A percentile compares a stretch with the other conserved stretches of the same genome.
Evolutionary conservation across 2,888 invertebrate species (phyloP).

Genomic region (Cephus pulcher): DNA sequence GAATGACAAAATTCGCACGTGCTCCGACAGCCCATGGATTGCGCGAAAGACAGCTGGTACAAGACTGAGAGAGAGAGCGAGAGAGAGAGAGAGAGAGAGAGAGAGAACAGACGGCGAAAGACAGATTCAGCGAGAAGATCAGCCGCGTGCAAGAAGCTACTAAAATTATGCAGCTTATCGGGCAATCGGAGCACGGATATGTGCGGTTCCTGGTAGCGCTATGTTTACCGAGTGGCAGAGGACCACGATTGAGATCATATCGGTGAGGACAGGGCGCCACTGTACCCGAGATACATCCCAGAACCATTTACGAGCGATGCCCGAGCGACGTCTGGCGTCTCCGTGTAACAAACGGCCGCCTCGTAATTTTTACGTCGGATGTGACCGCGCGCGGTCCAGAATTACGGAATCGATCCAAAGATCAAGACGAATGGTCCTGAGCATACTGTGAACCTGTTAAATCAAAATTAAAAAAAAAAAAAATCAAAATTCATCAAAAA

Average conservation of each 20-base stretch:
- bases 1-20: not conserved
- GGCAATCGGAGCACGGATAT: slow-evolving; percentile 46
- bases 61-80: not conserved
- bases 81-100: too few relatives aligned
- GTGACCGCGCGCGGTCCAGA: not conserved
- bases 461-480: not conserved
- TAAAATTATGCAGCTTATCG: slow-evolving; percentile 55
- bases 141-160: slow-evolving; percentile 48
- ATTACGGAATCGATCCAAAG: not conserved
- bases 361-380: not conserved
- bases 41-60: not conserved
- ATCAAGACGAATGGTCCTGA: not conserved
- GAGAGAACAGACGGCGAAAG: not conserved
- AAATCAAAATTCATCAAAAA: not conserved
- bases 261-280: slow-evolving; percentile 49
- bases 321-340: not conserved
- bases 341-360: not conserved
- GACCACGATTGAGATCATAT: slow-evolving; percentile 52
- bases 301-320: not conserved
- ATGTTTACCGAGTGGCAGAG: slow-evolving; percentile 41
- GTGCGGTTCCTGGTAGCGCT: slow-evolving; percentile 51
- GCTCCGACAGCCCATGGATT: not conserved
- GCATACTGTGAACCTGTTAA: fast-evolving
- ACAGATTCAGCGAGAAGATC: slow-evolving; percentile 38
- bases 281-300: slow-evolving; percentile 30